These are phyloP conservation scores for Sinocyclocheilus maitianheensis DNA, from an alignment of 2,113 vertebrate species.

Conservation along the genomic window DNA sequence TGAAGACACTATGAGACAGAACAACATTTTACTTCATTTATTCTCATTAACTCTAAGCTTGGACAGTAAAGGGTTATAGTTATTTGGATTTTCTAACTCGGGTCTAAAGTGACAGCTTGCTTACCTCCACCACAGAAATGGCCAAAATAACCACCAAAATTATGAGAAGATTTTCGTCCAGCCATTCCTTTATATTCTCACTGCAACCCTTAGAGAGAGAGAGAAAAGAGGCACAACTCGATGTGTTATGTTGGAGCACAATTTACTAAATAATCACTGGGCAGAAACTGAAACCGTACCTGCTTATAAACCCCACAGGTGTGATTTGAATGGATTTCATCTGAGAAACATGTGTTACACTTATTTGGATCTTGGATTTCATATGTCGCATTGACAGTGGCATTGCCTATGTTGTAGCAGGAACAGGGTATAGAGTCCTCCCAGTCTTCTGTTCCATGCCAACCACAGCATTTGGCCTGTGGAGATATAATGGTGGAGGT, in stretches of 20 bases:
- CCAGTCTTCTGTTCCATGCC: constrained; percentile 16
- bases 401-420: constrained; percentile 32
- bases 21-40: background rate
- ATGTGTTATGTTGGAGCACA: background rate
- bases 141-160: constrained; percentile 46
- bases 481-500: background rate
- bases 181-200: background rate
- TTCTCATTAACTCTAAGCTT: background rate
- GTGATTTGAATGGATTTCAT: background rate
- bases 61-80: background rate
- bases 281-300: constrained; percentile 26
- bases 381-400: background rate
- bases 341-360: fast-evolving
- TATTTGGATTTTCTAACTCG: background rate
- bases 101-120: background rate
- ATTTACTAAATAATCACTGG: background rate
- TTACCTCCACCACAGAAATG: constrained; percentile 59
- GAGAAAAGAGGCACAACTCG: background rate
- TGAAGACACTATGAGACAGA: constrained; percentile 54
- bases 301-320: background rate
- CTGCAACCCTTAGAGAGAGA: constrained; percentile 48
- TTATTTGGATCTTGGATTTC: background rate
- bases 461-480: constrained; percentile 60
- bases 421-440: background rate
- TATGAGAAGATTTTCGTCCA: constrained; percentile 27